Base-by-base conservation (phyloP, 2,113 vertebrate species). In the Scomber japonicus region DNA sequence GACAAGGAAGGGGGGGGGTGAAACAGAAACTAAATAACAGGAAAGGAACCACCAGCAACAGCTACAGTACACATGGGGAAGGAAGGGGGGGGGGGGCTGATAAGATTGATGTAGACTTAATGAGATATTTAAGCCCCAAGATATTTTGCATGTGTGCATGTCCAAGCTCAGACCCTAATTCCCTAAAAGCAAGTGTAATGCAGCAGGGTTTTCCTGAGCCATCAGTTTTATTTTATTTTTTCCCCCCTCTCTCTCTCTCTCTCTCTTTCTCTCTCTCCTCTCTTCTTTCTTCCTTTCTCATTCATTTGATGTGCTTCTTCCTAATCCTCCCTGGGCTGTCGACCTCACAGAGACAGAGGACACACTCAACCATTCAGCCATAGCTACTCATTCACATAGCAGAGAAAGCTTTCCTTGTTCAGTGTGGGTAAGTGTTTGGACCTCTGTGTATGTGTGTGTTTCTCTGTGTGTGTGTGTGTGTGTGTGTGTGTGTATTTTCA, bases 311-410 rank as follows among this genome's bases (percentile, higher is more conserved):
- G 83, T 57, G 81, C 83, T 81, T 84, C 85, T 75, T 85, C 72
- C 81, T 89, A 90, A 93, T 94, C 90, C 92, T 90, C 86, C 68
- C 70, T 60, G 75, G 85, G 90, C 88, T 74, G 84, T 89, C 82
- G 85, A 91, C 90, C 85, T 90, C 92, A 82, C 88, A 85, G 83
- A 87, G 78, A 89, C 83, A 83, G 76, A 89, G 75, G 85, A 88
- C 86, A 85, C 77, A 78, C 84, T 91, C 89, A 85, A 24, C 81
- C 85, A 83, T 88, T 90, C 86, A 90, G 80, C 83, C 85, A 30
- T 19, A 35, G 81, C 72, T 83, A 53, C 75, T 88, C 89, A 90
- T 92, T 90, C 87, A 86, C 82, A 71, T 19, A 51, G 82, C 56
- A 65, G 64, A 84, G 80, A 90, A 92, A 75, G 78, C 76, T 63